Base-by-base conservation (phyloP, 2,113 vertebrate species). In the Drymodes brunneopygia region DNA sequence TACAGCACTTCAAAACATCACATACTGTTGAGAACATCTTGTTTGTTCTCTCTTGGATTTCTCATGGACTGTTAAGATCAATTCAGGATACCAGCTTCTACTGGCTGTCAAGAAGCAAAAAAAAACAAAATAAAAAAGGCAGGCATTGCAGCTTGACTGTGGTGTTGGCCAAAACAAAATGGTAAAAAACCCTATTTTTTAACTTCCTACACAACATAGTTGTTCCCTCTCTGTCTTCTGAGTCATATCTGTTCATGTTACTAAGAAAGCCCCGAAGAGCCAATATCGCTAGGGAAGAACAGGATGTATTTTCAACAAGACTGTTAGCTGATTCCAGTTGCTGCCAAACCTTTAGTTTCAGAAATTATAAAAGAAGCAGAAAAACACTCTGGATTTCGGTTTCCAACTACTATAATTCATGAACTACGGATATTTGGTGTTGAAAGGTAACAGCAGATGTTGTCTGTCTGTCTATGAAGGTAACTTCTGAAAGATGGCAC, bases 191-290 rank as follows among this genome's bases (percentile, higher is more conserved):
- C 2, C 4, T 1, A 3, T 47, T 77, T 92, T 91, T 83, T 25
- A 88, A 73, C 90, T 94, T 95, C 93, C 92, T 88, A 83, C 92
- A 92, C 72, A 92, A 67, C 88, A 73, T 4, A 88, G 66, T 91
- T 93, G 79, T 67, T 96, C 65, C 92, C 71, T 24, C 81, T 91
- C 61, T 90, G 66, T 80, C 78, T 87, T 95, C 90, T 95, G 96
- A 95, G 85, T 94, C 85, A 90, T 94, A 88, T 94, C 79, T 95
- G 67, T 66, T 90, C 60, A 38, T 51, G 58, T 86, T 88, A 88
- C 90, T 85, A 92, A 95, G 92, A 94, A 96, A 95, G 87, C 74
- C 85, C 71, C 64, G 88, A 66, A 86, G 79, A 90, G 64, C 51
- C 67, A 83, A 3, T 56, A 94, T 58, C 2, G 0, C 67, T 36